A percentile compares a stretch with the other conserved stretches of the same genome.
Conservation (phyloP, 2,888 invertebrate genomes). For the Xestia rhomboidea region DNA sequence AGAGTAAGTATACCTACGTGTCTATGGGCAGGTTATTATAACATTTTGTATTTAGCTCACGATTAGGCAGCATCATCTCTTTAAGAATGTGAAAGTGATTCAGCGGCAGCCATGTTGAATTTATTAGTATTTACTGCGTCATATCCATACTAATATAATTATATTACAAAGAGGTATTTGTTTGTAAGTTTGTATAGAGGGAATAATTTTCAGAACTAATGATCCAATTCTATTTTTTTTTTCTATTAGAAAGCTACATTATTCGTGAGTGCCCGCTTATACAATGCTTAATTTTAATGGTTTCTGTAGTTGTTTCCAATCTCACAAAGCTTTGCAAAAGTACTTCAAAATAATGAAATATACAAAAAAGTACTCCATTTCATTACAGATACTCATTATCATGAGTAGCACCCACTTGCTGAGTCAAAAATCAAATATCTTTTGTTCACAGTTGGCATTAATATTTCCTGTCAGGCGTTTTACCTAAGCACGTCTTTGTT, state of each 20-base stretch:
- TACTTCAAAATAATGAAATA: not conserved
- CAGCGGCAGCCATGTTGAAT: slow-evolving; percentile 11
- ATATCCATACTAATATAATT: not conserved
- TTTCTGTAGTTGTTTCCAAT: not conserved
- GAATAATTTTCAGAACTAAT: too few species aligned
- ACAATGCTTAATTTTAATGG: not conserved
- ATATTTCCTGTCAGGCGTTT: slow-evolving; percentile 36
- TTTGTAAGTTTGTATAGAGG: too few species aligned
- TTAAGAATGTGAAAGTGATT: slow-evolving; percentile 17
- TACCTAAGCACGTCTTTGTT: slow-evolving; percentile 30
- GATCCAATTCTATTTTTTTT: too few species aligned
- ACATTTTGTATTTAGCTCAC: slow-evolving; percentile 36
- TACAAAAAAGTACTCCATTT: slow-evolving; percentile 9
- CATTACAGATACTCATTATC: slow-evolving; percentile 18
- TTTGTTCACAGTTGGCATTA: slow-evolving; percentile 41
- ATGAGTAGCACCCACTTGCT: slow-evolving; percentile 30
- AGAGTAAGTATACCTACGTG: slow-evolving; percentile 23
- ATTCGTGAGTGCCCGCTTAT: not conserved
- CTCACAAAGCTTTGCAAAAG: not conserved
- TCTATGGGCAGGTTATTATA: slow-evolving; percentile 35
- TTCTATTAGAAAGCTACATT: too few species aligned
- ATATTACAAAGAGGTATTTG: too few species aligned
- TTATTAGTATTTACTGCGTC: not conserved
- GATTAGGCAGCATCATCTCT: slow-evolving; percentile 17
- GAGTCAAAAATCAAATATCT: slow-evolving; percentile 48